phyloP scores from a whole-genome alignment of 2,113 vertebrate species.

The Bufo gargarizans region DNA sequence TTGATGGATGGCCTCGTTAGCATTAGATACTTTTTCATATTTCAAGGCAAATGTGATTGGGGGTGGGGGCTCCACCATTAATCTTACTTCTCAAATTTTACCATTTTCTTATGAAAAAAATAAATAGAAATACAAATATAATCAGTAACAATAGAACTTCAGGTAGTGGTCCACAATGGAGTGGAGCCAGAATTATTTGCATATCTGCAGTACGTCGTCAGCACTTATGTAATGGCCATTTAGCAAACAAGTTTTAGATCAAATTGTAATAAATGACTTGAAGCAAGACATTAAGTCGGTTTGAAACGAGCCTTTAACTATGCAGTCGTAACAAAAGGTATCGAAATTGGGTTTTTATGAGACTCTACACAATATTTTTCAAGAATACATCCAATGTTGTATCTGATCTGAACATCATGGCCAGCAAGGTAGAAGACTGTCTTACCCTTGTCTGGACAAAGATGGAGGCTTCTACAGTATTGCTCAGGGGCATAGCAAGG shows the following conservation, averaged over 20 bases:
- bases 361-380: background rate
- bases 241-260: constrained; percentile 20
- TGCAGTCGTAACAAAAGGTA: background rate
- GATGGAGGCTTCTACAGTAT: background rate
- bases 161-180: background rate
- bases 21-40: constrained; percentile 57
- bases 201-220: background rate
- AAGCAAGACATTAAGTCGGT: constrained; percentile 7
- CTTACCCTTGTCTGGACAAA: background rate
- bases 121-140: constrained; percentile 14
- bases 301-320: background rate
- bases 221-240: constrained; percentile 18
- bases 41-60: constrained; percentile 38
- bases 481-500: background rate
- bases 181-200: background rate
- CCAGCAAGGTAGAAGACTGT: background rate
- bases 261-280: constrained; percentile 32
- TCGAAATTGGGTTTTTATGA: background rate
- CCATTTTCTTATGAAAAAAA: constrained; percentile 25
- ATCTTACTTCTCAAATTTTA: constrained; percentile 37
- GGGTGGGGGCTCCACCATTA: constrained; percentile 6
- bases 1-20: constrained; percentile 56
- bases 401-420: background rate
- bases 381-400: background rate
- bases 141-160: background rate